A percentile compares a stretch with the other conserved stretches of the same genome.
Conservation (phyloP, 1,140 invertebrate genomes). For the Drosophila lacteicornis region DNA sequence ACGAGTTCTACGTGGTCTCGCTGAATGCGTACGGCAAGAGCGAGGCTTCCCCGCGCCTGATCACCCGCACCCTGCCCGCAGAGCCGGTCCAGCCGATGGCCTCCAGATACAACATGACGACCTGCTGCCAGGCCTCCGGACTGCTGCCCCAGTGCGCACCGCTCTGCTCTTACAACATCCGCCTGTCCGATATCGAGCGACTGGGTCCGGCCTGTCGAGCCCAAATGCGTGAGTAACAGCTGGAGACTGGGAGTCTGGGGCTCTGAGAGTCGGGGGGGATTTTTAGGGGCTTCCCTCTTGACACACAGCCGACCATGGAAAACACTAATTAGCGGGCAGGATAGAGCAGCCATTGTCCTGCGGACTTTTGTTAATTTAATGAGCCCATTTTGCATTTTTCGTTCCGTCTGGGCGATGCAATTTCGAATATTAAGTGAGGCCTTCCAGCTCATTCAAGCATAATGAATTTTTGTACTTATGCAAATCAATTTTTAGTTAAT, state of each 20-base stretch:
- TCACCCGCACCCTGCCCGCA: conserved; percentile 89
- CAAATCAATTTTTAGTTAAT: conserved; percentile 66
- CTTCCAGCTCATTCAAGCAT: conserved; percentile 21
- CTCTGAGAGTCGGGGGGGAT: background rate
- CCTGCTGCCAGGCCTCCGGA: conserved; percentile 90
- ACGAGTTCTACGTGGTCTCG: conserved; percentile 93
- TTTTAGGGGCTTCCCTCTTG: conserved; percentile 6
- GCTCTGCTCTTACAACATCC: conserved; percentile 92
- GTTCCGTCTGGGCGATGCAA: conserved; percentile 33
- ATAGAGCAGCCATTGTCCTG: conserved; percentile 42
- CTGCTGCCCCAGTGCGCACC: conserved; percentile 90
- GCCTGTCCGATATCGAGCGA: conserved; percentile 90
- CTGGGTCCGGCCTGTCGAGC: conserved; percentile 85
- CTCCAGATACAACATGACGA: conserved; percentile 90
- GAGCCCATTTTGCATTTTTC: conserved; percentile 52
- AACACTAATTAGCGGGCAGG: conserved; percentile 69
- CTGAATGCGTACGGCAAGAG: conserved; percentile 92
- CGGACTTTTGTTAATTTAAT: conserved; percentile 55
- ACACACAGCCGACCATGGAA: conserved; percentile 10
- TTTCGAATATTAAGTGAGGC: conserved; percentile 58
- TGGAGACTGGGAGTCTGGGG: conserved; percentile 6
- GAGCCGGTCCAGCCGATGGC: conserved; percentile 44
- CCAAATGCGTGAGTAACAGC: conserved; percentile 83
- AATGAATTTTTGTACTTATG: conserved; percentile 58
- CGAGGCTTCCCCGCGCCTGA: conserved; percentile 89